phyloP scores from a whole-genome alignment of 1,140 invertebrate species.

The Chrysomallon squamiferum region DNA sequence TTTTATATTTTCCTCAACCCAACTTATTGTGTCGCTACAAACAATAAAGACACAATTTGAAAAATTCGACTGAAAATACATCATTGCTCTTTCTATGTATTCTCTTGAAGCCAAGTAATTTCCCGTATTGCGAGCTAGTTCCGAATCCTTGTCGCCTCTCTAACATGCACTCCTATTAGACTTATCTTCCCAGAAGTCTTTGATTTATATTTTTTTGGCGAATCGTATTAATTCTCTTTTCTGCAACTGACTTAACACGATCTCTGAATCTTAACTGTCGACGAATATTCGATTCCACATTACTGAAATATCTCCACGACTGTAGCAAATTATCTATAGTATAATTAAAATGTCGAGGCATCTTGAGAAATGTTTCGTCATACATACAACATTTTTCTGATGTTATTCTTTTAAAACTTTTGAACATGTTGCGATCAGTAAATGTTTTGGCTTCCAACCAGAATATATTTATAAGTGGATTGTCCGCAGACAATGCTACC shows the following conservation, averaged over 20 bases:
- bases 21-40: slow-evolving; percentile 32
- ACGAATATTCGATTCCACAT: slow-evolving; percentile 10
- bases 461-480: not conserved
- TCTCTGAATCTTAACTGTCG: slow-evolving; percentile 17
- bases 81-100: slow-evolving; percentile 33
- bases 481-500: not conserved
- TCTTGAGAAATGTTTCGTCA: not conserved
- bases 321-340: slow-evolving; percentile 31
- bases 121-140: slow-evolving; percentile 16
- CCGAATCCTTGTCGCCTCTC: slow-evolving; percentile 32
- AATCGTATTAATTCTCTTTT: not conserved
- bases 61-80: slow-evolving; percentile 23
- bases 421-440: not conserved
- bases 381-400: not conserved
- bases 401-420: not conserved
- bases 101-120: slow-evolving; percentile 18
- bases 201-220: no score
- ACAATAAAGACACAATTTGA: slow-evolving; percentile 33
- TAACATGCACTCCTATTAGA: slow-evolving; percentile 33
- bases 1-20: slow-evolving; percentile 16
- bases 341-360: slow-evolving; percentile 8
- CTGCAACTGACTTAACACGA: slow-evolving; percentile 11
- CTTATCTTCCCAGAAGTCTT: not conserved
- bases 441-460: not conserved
- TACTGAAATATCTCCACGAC: slow-evolving; percentile 30